Evolutionary conservation across 2,888 invertebrate genomes (phyloP).

Genomic region (Thymelicus sylvestris): DNA sequence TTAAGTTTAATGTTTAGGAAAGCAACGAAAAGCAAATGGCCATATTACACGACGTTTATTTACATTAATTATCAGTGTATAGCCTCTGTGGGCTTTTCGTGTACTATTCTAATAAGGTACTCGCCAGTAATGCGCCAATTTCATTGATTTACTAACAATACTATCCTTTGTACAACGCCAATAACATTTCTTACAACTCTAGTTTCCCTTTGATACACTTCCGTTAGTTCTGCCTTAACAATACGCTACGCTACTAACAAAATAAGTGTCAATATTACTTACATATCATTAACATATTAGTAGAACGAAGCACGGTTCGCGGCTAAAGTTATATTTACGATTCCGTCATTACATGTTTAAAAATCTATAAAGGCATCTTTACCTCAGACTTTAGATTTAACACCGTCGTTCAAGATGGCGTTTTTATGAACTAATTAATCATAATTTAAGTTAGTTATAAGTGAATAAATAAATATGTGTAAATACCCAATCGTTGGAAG

Average conservation of each 20-base stretch:
- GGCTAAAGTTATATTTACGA: conserved; percentile 71
- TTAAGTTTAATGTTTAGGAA: conserved; percentile 64
- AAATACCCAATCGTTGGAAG: conserved; percentile 71
- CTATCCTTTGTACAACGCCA: conserved; percentile 83
- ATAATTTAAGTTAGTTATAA: conserved; percentile 74
- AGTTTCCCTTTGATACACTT: conserved; percentile 76
- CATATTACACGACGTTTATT: conserved; percentile 64
- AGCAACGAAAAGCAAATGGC: conserved; percentile 74
- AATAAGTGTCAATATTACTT: conserved; percentile 82
- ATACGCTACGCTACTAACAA: conserved; percentile 78
- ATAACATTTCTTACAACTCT: conserved; percentile 77
- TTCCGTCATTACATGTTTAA: conserved; percentile 75
- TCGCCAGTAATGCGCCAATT: conserved; percentile 85
- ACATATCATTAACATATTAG: conserved; percentile 73
- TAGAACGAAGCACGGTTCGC: conserved; percentile 79
- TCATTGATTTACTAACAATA: conserved; percentile 78
- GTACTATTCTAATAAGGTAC: conserved; percentile 84
- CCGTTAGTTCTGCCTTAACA: conserved; percentile 74
- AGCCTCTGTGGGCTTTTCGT: conserved; percentile 78
- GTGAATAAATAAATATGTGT: conserved; percentile 77
- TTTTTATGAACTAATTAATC: conserved; percentile 74
- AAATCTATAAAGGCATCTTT: conserved; percentile 85
- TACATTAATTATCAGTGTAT: conserved; percentile 74
- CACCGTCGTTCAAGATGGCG: conserved; percentile 78
- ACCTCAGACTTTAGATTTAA: conserved; percentile 84